Percentiles rank a stretch among this genome's conserved stretches.
phyloP scores from a whole-genome alignment of 2,888 invertebrate genomes.

The Ectobius pallidus region DNA sequence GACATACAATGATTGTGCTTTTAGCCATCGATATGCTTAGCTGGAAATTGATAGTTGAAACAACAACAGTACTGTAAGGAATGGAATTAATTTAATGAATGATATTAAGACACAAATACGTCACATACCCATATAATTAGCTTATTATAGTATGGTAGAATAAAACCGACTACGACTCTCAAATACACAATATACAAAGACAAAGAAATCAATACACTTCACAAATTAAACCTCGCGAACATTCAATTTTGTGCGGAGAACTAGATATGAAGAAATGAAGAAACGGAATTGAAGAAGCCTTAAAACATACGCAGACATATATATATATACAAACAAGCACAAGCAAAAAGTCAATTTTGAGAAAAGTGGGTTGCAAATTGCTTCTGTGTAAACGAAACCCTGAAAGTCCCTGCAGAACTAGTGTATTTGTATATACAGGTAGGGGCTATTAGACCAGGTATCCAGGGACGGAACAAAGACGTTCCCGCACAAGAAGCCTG shows the following conservation, averaged over 20 bases:
- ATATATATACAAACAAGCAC: not conserved
- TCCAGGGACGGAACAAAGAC: constrained; percentile 17
- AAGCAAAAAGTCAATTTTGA: constrained; percentile 20
- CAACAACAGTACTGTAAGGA: too few relatives aligned
- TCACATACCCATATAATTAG: too few relatives aligned
- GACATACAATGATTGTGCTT: too few relatives aligned
- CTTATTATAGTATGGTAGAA: too few relatives aligned
- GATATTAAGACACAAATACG: too few relatives aligned
- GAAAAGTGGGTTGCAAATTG: constrained; percentile 27
- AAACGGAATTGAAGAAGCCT: not conserved
- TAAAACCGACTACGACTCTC: too few relatives aligned
- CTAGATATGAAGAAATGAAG: not conserved
- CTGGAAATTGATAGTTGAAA: too few relatives aligned
- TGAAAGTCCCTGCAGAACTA: constrained; percentile 10
- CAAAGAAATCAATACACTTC: not conserved
- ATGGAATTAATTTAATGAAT: too few relatives aligned
- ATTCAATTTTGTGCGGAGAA: not conserved
- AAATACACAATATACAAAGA: too few relatives aligned
- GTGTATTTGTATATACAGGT: not conserved
- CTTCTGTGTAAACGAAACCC: constrained; percentile 29
- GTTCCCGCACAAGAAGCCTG: not conserved
- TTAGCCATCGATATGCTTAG: too few relatives aligned
- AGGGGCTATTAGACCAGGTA: constrained; percentile 16
- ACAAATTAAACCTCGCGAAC: not conserved
- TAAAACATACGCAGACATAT: not conserved